Evolutionary conservation across 2,888 invertebrate genomes (phyloP).

Genomic region (Latheticus oryzae): DNA sequence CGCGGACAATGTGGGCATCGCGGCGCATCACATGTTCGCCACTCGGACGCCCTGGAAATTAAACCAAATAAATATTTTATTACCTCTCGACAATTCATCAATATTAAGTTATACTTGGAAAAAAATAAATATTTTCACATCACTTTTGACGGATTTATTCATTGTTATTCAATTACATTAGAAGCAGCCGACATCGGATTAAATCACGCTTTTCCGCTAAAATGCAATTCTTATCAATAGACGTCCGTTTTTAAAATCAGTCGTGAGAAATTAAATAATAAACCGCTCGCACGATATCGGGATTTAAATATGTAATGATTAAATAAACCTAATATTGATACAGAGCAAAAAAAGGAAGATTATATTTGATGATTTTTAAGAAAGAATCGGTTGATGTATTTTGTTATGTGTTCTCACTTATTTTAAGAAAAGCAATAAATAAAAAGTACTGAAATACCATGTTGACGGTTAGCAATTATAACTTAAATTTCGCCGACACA

Average conservation of each 20-base stretch:
- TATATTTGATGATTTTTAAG: too few relatives aligned
- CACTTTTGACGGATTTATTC: too few relatives aligned
- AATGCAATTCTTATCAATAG: constrained; percentile 7
- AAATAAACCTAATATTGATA: constrained; percentile 26
- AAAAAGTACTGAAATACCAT: too few relatives aligned
- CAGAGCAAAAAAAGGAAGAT: constrained; percentile 7
- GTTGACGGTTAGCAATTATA: too few relatives aligned
- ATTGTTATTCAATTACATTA: too few relatives aligned
- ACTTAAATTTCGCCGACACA: constrained; percentile 13
- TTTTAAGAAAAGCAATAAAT: too few relatives aligned
- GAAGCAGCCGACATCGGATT: background rate
- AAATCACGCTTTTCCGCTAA: background rate
- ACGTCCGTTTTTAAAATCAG: constrained; percentile 1
- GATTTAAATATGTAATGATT: constrained; percentile 29
- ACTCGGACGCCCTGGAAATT: constrained; percentile 64
- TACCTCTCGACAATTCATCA: too few relatives aligned
- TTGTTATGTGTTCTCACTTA: too few relatives aligned
- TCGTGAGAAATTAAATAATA: constrained; percentile 50
- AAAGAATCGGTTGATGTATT: too few relatives aligned
- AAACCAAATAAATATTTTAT: background rate
- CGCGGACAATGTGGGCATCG: constrained; percentile 68
- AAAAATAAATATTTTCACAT: too few relatives aligned
- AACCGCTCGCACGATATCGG: constrained; percentile 44
- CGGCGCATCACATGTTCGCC: constrained; percentile 68
- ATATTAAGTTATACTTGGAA: background rate